phyloP scores from a whole-genome alignment of 2,113 vertebrate genomes.

The Heterotilapia buettikoferi region DNA sequence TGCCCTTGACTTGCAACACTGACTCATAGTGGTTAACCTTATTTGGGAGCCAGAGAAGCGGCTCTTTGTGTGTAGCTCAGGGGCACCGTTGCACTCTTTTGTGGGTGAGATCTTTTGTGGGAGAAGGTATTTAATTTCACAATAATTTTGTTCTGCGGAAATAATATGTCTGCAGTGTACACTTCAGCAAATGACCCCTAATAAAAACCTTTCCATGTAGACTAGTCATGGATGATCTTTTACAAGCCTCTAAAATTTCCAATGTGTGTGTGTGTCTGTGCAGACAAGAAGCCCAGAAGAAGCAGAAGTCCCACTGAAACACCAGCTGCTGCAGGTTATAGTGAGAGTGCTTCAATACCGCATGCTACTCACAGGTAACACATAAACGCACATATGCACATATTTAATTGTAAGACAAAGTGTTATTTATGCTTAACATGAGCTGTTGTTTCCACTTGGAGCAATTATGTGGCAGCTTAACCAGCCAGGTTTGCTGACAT shows the following conservation, averaged over 20 bases:
- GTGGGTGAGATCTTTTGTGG: not conserved
- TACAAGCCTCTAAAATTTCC: not conserved
- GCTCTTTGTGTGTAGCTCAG: not conserved
- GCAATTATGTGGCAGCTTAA: not conserved
- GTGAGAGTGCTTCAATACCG: slow-evolving; percentile 90
- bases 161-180: not conserved
- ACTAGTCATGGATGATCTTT: not conserved
- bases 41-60: not conserved
- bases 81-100: not conserved
- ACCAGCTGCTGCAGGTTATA: slow-evolving; percentile 85
- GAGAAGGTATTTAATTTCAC: not conserved
- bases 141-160: not conserved
- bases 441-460: not conserved
- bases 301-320: slow-evolving; percentile 74
- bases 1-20: slow-evolving; percentile 40
- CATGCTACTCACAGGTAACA: slow-evolving; percentile 91
- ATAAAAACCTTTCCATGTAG: not conserved
- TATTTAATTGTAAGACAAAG: not conserved
- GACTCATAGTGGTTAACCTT: not conserved
- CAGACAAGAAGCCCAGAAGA: slow-evolving; percentile 69
- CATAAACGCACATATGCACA: not conserved
- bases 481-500: not conserved
- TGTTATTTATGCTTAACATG: not conserved
- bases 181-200: not conserved
- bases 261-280: not conserved